These are phyloP conservation scores for Etheostoma nigrum DNA, from an alignment of 2,797 vertebrate genomes.

Conservation along the genomic window DNA sequence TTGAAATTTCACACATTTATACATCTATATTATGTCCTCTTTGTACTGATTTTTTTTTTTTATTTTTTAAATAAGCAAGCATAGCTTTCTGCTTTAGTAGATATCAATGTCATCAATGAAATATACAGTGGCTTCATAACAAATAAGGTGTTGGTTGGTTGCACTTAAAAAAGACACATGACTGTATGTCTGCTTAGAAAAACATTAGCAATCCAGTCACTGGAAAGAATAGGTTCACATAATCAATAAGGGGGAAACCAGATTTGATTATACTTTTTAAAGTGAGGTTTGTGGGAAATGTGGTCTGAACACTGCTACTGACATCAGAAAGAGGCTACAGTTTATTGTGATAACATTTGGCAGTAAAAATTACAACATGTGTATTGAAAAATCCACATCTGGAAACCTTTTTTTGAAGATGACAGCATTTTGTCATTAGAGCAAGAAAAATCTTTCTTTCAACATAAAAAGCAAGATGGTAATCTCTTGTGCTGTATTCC, in stretches of 20 bases:
- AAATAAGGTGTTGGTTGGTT: not conserved
- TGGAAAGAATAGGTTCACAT: not conserved
- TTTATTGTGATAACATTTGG: not conserved
- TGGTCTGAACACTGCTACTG: not conserved
- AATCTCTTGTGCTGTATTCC: not conserved
- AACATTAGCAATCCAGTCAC: not conserved
- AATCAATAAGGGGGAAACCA: not conserved
- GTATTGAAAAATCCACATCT: not conserved
- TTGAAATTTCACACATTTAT: conserved; percentile 5
- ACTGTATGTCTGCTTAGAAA: not conserved
- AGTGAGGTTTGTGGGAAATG: not conserved
- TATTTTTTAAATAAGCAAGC: too few relatives aligned
- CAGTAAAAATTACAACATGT: not conserved
- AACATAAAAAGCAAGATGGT: not conserved
- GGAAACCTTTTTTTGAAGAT: not conserved
- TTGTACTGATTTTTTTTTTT: conserved; percentile 12
- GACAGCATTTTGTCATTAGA: not conserved
- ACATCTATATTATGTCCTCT: not conserved
- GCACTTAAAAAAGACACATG: not conserved
- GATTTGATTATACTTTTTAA: not conserved
- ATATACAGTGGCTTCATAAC: conserved; percentile 23
- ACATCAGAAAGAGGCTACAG: not conserved
- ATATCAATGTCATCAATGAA: conserved; percentile 31
- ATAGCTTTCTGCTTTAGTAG: conserved; percentile 8
- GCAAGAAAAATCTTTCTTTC: not conserved